phyloP scores from a whole-genome alignment of 2,113 vertebrate genomes.

The Notarius quadriscutis region DNA sequence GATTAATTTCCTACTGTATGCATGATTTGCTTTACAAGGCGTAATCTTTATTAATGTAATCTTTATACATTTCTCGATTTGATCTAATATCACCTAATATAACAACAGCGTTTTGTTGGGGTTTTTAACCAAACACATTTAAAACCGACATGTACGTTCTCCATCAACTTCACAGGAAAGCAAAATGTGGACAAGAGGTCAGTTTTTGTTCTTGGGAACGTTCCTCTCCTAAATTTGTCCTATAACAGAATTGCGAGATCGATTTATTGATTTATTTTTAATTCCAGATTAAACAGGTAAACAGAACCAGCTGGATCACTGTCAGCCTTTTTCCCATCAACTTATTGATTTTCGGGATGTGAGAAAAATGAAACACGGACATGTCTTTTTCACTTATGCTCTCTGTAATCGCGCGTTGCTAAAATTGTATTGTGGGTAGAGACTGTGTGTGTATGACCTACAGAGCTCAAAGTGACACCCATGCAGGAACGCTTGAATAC shows the following conservation, averaged over 20 bases:
- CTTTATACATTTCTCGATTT: background rate
- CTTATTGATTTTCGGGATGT: constrained; percentile 46
- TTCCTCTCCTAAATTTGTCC: constrained; percentile 28
- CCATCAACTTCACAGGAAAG: background rate
- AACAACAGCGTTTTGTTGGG: background rate
- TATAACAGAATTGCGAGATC: constrained; percentile 46
- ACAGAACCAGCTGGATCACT: constrained; percentile 57
- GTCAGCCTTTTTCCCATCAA: constrained; percentile 30
- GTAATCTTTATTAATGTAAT: too few species aligned
- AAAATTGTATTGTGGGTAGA: background rate
- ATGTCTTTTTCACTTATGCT: constrained; percentile 32
- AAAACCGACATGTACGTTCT: background rate
- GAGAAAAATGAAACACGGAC: constrained; percentile 17
- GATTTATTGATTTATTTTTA: constrained; percentile 50
- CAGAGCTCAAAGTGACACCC: background rate
- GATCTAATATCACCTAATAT: too few species aligned
- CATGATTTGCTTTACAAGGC: too few species aligned
- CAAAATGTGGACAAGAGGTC: constrained; percentile 16
- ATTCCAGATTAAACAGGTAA: constrained; percentile 61
- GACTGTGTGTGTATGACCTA: background rate
- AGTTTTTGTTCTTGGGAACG: constrained; percentile 8
- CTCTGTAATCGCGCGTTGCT: background rate
- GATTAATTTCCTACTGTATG: too few species aligned
- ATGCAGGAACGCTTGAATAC: background rate
- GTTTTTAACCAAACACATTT: background rate